Evolutionary conservation across 2,113 vertebrate species (phyloP).

Genomic region (Thermophis baileyi): DNA sequence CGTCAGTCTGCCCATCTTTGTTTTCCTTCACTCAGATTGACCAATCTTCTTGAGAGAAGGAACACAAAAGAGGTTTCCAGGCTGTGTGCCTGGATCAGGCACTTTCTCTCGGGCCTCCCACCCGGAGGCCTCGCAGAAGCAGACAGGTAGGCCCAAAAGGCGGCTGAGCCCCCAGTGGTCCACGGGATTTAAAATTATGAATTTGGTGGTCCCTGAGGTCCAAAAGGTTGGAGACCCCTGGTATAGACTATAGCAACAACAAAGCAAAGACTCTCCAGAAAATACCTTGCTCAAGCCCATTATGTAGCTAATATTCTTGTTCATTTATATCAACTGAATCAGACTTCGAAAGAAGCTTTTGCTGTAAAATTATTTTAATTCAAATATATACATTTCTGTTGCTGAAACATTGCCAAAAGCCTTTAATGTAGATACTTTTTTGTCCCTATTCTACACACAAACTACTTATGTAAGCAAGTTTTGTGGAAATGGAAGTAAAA

Average conservation of each 20-base stretch:
- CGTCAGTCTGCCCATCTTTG: too few relatives aligned
- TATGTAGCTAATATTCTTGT: not conserved
- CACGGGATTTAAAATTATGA: too few relatives aligned
- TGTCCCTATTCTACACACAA: not conserved
- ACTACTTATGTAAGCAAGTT: not conserved
- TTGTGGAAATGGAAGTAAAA: not conserved
- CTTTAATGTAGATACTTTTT: not conserved
- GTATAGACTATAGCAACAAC: not conserved
- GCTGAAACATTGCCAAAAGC: not conserved
- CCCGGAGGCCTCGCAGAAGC: too few relatives aligned
- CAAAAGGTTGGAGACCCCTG: too few relatives aligned
- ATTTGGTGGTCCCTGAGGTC: too few relatives aligned
- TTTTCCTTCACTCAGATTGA: too few relatives aligned
- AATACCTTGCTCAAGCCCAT: not conserved
- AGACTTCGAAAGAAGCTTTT: not conserved
- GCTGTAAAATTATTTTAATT: not conserved
- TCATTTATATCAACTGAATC: not conserved
- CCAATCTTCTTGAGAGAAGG: too few relatives aligned
- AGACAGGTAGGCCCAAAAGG: too few relatives aligned
- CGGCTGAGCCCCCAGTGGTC: too few relatives aligned
- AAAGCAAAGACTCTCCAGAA: not conserved
- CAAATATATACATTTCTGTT: not conserved
- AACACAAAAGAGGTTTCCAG: too few relatives aligned
- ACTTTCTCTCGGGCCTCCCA: too few relatives aligned
- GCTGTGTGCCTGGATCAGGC: too few relatives aligned